These are phyloP conservation scores for Sialia sialis DNA, from an alignment of 2,113 vertebrate genomes.

Conservation along the genomic window DNA sequence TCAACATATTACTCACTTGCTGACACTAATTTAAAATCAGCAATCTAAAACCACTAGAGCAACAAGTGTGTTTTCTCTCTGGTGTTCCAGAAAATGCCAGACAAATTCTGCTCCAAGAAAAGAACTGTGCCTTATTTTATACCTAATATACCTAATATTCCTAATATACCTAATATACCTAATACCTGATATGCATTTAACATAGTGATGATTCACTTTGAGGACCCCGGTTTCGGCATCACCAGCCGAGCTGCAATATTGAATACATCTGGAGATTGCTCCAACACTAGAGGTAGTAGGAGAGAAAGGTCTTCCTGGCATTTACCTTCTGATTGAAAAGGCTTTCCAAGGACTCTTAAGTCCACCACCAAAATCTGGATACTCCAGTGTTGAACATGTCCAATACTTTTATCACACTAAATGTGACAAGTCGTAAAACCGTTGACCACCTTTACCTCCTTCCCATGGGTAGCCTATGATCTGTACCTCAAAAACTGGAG, in stretches of 20 bases:
- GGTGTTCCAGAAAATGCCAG: not conserved
- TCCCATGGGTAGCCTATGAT: not conserved
- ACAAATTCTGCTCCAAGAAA: not conserved
- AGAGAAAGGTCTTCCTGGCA: not conserved
- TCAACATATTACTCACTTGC: not conserved
- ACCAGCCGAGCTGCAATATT: accelerated
- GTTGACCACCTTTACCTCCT: not conserved
- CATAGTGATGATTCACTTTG: not conserved
- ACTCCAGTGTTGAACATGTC: not conserved
- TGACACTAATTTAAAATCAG: not conserved
- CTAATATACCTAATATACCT: too few relatives aligned
- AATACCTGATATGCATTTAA: too few relatives aligned
- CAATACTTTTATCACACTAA: not conserved
- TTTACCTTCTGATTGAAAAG: not conserved
- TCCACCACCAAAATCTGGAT: not conserved
- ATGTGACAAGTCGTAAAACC: not conserved
- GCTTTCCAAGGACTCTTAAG: not conserved
- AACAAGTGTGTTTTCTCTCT: not conserved
- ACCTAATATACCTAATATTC: too few relatives aligned
- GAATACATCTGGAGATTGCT: not conserved
- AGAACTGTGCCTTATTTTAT: not conserved
- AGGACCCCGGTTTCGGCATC: not conserved
- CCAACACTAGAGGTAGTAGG: not conserved
- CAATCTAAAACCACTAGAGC: not conserved
- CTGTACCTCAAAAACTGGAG: not conserved